Percentiles rank a stretch among this genome's conserved stretches.
phyloP scores from a whole-genome alignment of 2,113 vertebrate species.

The Reinhardtius hippoglossoides region DNA sequence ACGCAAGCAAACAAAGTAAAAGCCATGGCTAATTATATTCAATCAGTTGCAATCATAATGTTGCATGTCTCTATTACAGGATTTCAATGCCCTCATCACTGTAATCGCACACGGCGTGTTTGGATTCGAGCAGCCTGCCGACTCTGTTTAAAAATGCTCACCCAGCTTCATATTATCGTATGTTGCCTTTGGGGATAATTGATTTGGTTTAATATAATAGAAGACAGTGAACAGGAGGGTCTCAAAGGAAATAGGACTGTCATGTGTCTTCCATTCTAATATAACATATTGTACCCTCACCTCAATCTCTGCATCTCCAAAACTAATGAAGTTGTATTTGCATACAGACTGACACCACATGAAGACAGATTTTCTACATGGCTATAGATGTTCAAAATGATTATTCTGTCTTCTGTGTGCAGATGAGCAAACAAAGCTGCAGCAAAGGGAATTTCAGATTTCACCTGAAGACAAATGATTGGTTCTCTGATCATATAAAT shows the following conservation, averaged over 20 bases:
- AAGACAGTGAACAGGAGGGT: slow-evolving; percentile 58
- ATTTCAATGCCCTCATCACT: slow-evolving; percentile 65
- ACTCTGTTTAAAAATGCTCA: slow-evolving; percentile 59
- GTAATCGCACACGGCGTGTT: slow-evolving; percentile 54
- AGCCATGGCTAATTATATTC: slow-evolving; percentile 73
- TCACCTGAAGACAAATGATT: slow-evolving; percentile 6
- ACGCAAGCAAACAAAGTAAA: slow-evolving; percentile 71
- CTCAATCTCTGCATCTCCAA: slow-evolving; percentile 60
- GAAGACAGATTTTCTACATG: slow-evolving; percentile 20
- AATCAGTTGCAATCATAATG: slow-evolving; percentile 76
- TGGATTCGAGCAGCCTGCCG: slow-evolving; percentile 35
- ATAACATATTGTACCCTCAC: slow-evolving; percentile 56
- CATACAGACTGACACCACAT: slow-evolving; percentile 48
- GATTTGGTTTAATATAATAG: slow-evolving; percentile 73
- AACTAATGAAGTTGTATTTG: slow-evolving; percentile 74
- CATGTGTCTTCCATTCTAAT: slow-evolving; percentile 63
- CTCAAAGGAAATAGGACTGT: slow-evolving; percentile 71
- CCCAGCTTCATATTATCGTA: slow-evolving; percentile 56
- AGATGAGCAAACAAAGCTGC: not conserved
- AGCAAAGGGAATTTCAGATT: not conserved
- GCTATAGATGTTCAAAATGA: slow-evolving; percentile 13
- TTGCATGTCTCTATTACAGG: slow-evolving; percentile 76
- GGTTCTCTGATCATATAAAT: slow-evolving; percentile 2
- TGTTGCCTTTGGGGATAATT: slow-evolving; percentile 70
- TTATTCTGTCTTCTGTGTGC: slow-evolving; percentile 21